phyloP scores from a whole-genome alignment of 2,113 vertebrate species.

The Oostethus manadensis region DNA sequence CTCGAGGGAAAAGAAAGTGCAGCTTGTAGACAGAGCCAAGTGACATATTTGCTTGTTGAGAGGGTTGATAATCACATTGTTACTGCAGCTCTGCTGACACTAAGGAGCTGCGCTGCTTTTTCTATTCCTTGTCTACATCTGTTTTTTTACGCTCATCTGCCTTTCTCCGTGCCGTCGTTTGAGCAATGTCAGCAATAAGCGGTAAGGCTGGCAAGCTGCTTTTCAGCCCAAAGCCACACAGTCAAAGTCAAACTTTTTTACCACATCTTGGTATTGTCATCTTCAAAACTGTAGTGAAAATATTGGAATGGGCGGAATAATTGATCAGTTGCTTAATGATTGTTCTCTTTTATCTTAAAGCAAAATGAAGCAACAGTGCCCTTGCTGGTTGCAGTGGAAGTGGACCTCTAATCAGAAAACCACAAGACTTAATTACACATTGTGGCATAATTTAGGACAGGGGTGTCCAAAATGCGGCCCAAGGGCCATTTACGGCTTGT shows the following conservation, averaged over 20 bases:
- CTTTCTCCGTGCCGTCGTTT: conserved; percentile 1
- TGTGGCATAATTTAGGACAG: no score
- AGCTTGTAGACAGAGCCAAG: neutral
- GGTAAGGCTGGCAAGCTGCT: conserved; percentile 13
- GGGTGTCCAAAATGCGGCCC: no score
- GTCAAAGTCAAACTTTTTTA: neutral
- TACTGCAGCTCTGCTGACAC: neutral
- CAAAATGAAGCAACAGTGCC: no score
- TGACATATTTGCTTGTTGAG: conserved; percentile 8
- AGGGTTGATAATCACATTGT: conserved; percentile 6
- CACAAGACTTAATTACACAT: no score
- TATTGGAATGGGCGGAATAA: no score
- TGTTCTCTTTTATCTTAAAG: no score
- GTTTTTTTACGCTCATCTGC: conserved; percentile 12
- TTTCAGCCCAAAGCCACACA: neutral
- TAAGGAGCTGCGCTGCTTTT: neutral
- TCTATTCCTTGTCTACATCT: conserved; percentile 22
- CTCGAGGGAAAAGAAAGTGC: neutral
- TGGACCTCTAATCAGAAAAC: no score
- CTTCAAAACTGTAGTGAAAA: neutral
- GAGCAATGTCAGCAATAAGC: conserved; percentile 37
- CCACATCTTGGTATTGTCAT: neutral
- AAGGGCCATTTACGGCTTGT: no score
- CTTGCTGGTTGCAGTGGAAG: no score
- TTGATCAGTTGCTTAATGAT: no score